Conservation (phyloP, 2,113 vertebrate genomes). For the Pseudorectes ferrugineus region DNA sequence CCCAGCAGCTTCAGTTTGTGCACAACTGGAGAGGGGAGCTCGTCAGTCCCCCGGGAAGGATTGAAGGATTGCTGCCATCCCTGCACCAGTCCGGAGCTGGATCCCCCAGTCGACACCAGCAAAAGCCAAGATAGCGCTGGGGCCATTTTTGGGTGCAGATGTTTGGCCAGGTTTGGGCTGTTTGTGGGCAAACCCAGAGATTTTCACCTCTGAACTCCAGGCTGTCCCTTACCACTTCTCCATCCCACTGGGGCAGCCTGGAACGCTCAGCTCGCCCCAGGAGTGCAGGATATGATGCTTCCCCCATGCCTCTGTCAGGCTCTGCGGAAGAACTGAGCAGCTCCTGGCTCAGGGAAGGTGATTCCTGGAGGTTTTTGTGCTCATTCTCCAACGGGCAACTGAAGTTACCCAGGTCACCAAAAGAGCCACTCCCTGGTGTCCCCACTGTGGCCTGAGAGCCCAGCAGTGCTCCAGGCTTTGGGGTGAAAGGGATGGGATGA, state of each 20-base stretch:
- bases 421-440: not conserved
- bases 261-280: rapidly evolving
- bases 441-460: not conserved
- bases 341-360: not conserved
- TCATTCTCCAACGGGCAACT: rapidly evolving
- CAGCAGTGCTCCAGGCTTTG: not conserved
- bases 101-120: rapidly evolving
- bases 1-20: not conserved
- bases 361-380: not conserved
- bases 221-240: not conserved
- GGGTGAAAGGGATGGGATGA: not conserved
- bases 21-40: not conserved
- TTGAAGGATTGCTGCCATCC: not conserved
- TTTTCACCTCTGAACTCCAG: not conserved
- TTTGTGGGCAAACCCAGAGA: not conserved
- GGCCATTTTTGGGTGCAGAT: not conserved
- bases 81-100: rapidly evolving
- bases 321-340: not conserved
- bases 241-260: not conserved
- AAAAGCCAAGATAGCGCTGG: not conserved
- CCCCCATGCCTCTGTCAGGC: rapidly evolving
- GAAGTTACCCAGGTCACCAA: too few species aligned
- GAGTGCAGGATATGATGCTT: rapidly evolving
- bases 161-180: not conserved
- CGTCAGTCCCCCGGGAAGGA: not conserved